Conservation (phyloP, 1,140 invertebrate genomes). For the Drosophila miranda region DNA sequence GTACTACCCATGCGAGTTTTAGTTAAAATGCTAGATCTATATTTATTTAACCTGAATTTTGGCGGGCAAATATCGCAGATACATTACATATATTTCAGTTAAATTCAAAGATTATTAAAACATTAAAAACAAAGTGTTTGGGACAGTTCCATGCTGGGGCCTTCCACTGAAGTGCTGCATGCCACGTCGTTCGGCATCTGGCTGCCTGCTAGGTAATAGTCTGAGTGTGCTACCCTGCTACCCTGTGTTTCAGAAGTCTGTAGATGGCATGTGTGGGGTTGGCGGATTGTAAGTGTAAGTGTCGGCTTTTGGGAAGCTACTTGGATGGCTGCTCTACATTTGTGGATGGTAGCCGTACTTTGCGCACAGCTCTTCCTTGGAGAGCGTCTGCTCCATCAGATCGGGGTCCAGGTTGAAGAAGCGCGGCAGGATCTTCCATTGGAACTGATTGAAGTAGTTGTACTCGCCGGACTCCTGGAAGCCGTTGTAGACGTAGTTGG, state of each 20-base stretch:
- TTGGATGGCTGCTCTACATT: constrained; percentile 27
- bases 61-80: too few species aligned
- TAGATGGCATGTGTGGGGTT: too few species aligned
- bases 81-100: too few species aligned
- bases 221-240: too few species aligned
- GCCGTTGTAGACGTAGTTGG: constrained; percentile 34
- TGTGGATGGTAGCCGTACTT: constrained; percentile 57
- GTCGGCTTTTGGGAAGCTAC: neutral
- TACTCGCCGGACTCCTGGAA: constrained; percentile 59
- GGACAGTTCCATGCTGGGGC: too few species aligned
- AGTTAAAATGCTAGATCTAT: neutral
- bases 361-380: constrained; percentile 48
- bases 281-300: too few species aligned
- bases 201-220: too few species aligned
- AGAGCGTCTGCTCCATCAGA: constrained; percentile 49
- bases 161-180: too few species aligned
- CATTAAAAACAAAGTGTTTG: too few species aligned
- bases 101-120: too few species aligned
- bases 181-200: too few species aligned
- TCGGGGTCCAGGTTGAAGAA: constrained; percentile 51
- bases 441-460: constrained; percentile 64
- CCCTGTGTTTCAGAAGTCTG: too few species aligned
- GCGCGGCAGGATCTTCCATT: constrained; percentile 51
- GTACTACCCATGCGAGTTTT: neutral
- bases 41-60: neutral